These are phyloP conservation scores for Ostrea edulis DNA, from an alignment of 1,140 invertebrate species.

Conservation along the genomic window DNA sequence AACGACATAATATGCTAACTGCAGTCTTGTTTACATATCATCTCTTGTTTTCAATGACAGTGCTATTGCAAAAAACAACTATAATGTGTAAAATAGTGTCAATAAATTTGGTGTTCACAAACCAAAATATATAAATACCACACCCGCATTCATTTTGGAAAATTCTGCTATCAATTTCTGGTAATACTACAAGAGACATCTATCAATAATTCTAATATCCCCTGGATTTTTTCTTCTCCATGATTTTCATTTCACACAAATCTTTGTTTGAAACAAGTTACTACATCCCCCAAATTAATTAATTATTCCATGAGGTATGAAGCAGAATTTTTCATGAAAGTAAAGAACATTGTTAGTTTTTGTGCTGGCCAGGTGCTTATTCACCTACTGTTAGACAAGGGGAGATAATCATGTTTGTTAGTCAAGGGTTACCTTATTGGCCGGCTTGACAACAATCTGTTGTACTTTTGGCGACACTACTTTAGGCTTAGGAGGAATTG, in stretches of 20 bases:
- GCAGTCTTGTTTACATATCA: neutral
- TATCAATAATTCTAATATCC: too few species aligned
- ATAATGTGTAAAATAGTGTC: neutral
- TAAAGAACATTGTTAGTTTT: conserved; percentile 8
- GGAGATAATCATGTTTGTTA: conserved; percentile 18
- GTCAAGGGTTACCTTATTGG: conserved; percentile 21
- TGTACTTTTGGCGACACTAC: conserved; percentile 48
- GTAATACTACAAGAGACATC: neutral
- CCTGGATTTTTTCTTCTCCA: too few species aligned
- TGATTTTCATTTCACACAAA: too few species aligned
- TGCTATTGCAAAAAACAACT: too few species aligned
- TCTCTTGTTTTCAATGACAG: neutral
- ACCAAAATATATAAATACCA: neutral
- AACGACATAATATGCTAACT: neutral
- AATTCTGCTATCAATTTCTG: neutral
- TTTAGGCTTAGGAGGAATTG: conserved; percentile 64
- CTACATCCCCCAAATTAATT: too few species aligned
- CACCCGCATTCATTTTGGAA: neutral
- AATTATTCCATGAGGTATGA: too few species aligned
- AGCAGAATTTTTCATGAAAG: neutral
- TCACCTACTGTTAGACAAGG: neutral
- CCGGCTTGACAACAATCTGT: conserved; percentile 42
- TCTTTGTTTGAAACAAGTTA: too few species aligned
- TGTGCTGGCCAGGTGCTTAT: neutral
- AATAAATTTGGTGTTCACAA: too few species aligned